A percentile compares a stretch with the other conserved stretches of the same genome.
phyloP scores from a whole-genome alignment of 2,888 invertebrate genomes.

The Bellardia pandia region DNA sequence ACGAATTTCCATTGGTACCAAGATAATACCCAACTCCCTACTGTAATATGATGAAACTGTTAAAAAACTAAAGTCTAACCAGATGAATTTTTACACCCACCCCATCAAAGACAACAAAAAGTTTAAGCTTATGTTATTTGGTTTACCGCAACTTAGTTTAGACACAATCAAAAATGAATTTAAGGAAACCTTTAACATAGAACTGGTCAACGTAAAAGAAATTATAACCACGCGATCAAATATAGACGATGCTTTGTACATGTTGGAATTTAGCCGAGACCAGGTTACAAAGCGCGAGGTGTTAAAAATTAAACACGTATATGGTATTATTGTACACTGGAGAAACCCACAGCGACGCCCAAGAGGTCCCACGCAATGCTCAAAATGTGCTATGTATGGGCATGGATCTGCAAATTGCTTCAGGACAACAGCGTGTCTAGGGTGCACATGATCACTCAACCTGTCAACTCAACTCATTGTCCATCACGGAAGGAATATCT shows the following conservation, averaged over 20 bases:
- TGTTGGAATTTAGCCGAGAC: neutral
- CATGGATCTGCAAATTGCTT: neutral
- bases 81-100: neutral
- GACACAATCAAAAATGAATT: neutral
- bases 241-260: neutral
- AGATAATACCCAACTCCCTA: neutral
- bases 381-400: constrained; percentile 5
- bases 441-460: constrained; percentile 9
- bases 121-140: constrained; percentile 17
- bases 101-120: neutral
- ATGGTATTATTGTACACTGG: constrained; percentile 4
- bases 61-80: no score
- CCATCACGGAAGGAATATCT: constrained; percentile 2
- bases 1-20: neutral
- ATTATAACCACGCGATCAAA: neutral
- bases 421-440: neutral
- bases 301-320: neutral
- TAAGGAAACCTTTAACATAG: neutral
- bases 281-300: neutral
- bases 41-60: no score
- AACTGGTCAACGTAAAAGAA: neutral
- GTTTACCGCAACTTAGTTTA: neutral
- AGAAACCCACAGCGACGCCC: neutral
- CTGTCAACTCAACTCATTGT: constrained; percentile 12
- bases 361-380: neutral